Base-by-base conservation (phyloP, 1,140 invertebrate genomes). In the Tetraneura akinire region DNA sequence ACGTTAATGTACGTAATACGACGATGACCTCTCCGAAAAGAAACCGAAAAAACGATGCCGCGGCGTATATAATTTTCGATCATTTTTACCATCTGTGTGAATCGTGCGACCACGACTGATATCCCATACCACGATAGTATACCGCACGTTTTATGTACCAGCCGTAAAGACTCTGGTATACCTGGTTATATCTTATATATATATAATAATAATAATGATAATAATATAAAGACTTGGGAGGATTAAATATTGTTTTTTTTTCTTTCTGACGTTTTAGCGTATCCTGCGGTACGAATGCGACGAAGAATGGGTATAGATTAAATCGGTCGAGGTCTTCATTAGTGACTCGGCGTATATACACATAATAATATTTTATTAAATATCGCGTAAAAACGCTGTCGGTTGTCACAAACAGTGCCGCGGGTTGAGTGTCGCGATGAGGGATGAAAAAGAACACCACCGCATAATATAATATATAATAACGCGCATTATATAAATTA, bases 51-150 rank as follows among this genome's bases (percentile, higher is more conserved):
- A 73, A 42, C 60, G 53, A 60, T 60, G 74, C 74, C 55, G 74
- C 55, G 74, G 55, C 55, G 55, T 78, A 78, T 78, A 78, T 78
- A 78, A 78, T 78, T 78, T 76, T 45, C 37, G 23, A 60, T 26
- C 29, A 29, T 78, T 62, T n/a, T 55, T 71, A 51, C 45, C 47
- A 70, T 26, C 32, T 37, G 8, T 8, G 8, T 37, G n/a, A 37
- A 37, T 37, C 3, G 26, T 53, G 16, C 18, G 14, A 71, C 45
- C 32, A 18, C 18, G n/a, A 47, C n/a, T 10, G 23, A 32, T 32
- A 64, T 37, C n/a, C 10, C 8, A n/a, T 37, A 6, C 11, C 42
- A 21, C 21, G 32, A 45, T 32, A 26, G 29, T n/a, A n/a, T n/a
- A 62, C 60, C 64, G 21, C 42, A 45, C 64, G 42, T 47, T 13